A percentile compares a stretch with the other conserved stretches of the same genome.
These are phyloP conservation scores for Microplitis demolitor DNA, from an alignment of 1,140 invertebrate species.

Conservation along the genomic window DNA sequence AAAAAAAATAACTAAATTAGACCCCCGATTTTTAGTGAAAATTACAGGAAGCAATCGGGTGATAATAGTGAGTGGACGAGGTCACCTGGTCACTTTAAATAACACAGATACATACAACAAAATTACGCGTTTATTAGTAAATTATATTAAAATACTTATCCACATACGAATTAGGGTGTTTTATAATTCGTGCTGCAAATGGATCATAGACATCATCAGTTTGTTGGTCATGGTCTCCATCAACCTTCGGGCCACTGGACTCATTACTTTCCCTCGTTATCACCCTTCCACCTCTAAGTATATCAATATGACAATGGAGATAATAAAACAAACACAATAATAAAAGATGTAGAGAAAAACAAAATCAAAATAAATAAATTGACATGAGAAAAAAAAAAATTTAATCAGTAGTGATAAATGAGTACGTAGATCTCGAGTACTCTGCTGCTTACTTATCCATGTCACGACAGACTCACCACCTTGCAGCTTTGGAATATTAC, in stretches of 20 bases:
- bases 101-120: no score
- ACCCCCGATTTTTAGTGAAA: no score
- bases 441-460: neutral
- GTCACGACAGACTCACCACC: neutral
- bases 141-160: neutral
- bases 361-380: no score
- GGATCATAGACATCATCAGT: slow-evolving; percentile 39
- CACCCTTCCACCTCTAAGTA: neutral
- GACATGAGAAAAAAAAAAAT: no score
- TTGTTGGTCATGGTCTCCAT: neutral
- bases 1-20: no score
- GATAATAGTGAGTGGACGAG: no score
- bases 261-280: neutral
- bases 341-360: no score
- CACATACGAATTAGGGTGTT: slow-evolving; percentile 38
- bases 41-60: no score
- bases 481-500: neutral
- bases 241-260: neutral
- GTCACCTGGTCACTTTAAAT: no score
- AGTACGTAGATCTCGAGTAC: neutral
- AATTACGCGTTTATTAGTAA: neutral
- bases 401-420: no score
- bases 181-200: slow-evolving; percentile 29
- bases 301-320: no score
- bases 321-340: no score